Conservation (phyloP, 2,888 invertebrate genomes). For the Melinopterus prodromus region DNA sequence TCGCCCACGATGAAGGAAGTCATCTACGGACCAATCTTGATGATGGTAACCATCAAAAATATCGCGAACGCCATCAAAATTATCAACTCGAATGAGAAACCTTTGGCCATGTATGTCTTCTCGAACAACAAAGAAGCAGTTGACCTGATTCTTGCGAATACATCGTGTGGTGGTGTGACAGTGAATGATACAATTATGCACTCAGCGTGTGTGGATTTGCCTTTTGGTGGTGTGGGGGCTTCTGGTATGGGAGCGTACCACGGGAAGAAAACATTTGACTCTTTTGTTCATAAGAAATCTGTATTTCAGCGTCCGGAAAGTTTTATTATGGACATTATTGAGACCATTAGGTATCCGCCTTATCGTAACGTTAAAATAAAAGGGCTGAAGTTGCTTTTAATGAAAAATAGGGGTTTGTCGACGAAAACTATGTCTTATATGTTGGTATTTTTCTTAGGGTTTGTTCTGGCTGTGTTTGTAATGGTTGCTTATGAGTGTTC, state of each 20-base stretch:
- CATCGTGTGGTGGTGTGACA: slow-evolving; percentile 81
- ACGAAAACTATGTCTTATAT: slow-evolving; percentile 35
- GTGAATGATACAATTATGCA: slow-evolving; percentile 91
- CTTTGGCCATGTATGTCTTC: slow-evolving; percentile 89
- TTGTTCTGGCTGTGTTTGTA: slow-evolving; percentile 22
- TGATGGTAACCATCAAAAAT: slow-evolving; percentile 83
- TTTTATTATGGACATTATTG: slow-evolving; percentile 73
- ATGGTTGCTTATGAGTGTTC: slow-evolving; percentile 7
- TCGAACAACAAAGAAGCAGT: slow-evolving; percentile 67
- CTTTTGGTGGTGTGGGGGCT: slow-evolving; percentile 96
- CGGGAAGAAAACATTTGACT: slow-evolving; percentile 89
- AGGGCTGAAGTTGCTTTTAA: slow-evolving; percentile 23
- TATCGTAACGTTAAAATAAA: slow-evolving; percentile 60
- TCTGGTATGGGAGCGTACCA: slow-evolving; percentile 97
- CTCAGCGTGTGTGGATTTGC: slow-evolving; percentile 86
- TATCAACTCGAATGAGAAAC: slow-evolving; percentile 88
- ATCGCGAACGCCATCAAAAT: slow-evolving; percentile 92
- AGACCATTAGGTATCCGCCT: slow-evolving; percentile 82
- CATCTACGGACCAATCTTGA: slow-evolving; percentile 96
- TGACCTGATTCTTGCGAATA: slow-evolving; percentile 72
- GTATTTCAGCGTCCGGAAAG: slow-evolving; percentile 77
- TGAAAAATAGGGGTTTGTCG: slow-evolving; percentile 26
- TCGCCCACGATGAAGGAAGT: slow-evolving; percentile 89
- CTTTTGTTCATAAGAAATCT: slow-evolving; percentile 92
- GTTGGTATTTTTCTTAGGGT: slow-evolving; percentile 44